Base-by-base conservation (phyloP, 2,797 vertebrate species). In the Acrocephalus scirpaceus region DNA sequence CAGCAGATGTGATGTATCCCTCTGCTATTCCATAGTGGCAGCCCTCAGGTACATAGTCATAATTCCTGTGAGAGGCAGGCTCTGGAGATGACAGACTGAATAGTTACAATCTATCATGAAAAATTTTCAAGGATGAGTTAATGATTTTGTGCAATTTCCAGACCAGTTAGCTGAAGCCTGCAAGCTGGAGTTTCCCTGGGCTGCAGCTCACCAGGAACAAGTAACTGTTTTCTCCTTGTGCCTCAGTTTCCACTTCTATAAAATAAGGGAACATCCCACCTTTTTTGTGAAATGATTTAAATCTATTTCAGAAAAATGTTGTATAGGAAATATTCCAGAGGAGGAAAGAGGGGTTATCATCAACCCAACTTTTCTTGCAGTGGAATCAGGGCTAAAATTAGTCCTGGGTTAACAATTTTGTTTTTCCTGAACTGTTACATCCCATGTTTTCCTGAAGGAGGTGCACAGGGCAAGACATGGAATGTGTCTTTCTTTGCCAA, bases 111-210 rank as follows among this genome's bases (percentile, higher is more conserved):
- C 62, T 81, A 90, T 95, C 82, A 92, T 30, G 29, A 89, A 79
- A 92, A 87, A 85, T 74, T 80, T 83, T 90, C 91, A 95, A 96
- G 88, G 86, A 74, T 92, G 78, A 74, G 79, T 93, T 94, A 93
- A 95, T 93, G 91, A 87, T 92, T 96, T 75, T 48, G 65, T 87
- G 61, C 57, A 29, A 77, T 93, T 91, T 92, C 85, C 92, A 94
- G 69, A 57, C 51, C 75, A 83, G 81, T 89, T 92, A 85, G 57
- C 38, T 64, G 51, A 51, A 90, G 69, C 58, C 44, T 74, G 67
- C 92, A 51, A 79, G 44, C 38, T 5, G 6, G 80, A 70, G n/a
- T 65, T 85, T 79, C 32, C 72, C 72, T 19, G 18, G 72, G 45
- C 38, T 79, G 29, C 56, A 76, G 64, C n/a, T 89, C 56, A 70